Base-by-base conservation (phyloP, 2,888 invertebrate genomes). In the Pelosia muscerda region DNA sequence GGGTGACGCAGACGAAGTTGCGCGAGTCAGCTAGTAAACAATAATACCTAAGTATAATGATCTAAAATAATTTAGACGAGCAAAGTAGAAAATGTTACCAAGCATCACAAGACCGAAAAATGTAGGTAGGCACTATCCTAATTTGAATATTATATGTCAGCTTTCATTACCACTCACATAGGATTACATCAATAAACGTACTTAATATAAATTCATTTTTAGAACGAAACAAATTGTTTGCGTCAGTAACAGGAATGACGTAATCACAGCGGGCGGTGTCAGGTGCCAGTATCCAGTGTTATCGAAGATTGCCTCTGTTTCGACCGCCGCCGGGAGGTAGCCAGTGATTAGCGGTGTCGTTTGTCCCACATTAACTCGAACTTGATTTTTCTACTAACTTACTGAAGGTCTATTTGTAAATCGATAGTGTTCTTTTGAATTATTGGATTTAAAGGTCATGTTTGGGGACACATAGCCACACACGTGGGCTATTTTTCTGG, bases 281-380 rank as follows among this genome's bases (percentile, higher is more conserved):
- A 31, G 34, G 68, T 78, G 66, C 55, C 69, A 59, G 82, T 73
- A 75, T 84, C 74, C 63, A 68, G 67, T 83, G 72, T 73, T 73
- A 23, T 38, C 25, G 59, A 54, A 77, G 75, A 81, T 81, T 76
- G 74, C 55, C 23, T 56, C 58, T 65, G 62, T 62, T 62, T 62
- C 22, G 60, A 70, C 31, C 56, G 55, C 19, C 42, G 62, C 63
- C 34, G 49, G 34, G 62, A 61, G 60, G 59, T 57, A 55, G 68
- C 23, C 63, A 9, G 34, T 79, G 70, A 77, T 77, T 79, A 76
- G 55, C 19, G 65, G 76, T 74, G 55, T 79, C 76, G 23, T 57
- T 65, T 78, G 26, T 65, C 75, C 42, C 28, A 22, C 19, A 28
- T 25, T 22, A 22, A 11, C 10, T n/a, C 34, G 28, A 6, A 19